Evolutionary conservation across 2,113 vertebrate species (phyloP).

Genomic region (Platycercus adscitus): DNA sequence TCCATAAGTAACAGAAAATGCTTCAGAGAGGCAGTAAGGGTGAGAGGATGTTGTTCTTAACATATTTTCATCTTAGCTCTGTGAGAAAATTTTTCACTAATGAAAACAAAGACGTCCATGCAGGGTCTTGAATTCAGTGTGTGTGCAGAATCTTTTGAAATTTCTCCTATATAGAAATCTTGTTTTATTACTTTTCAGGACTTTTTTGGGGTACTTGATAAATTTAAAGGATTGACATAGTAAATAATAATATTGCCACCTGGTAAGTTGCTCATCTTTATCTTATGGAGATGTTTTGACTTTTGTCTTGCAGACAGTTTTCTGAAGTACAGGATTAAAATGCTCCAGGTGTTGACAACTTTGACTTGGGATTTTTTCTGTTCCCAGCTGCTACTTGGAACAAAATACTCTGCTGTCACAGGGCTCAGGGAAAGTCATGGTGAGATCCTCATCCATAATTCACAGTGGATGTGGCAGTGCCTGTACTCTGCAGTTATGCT

Average conservation of each 20-base stretch:
- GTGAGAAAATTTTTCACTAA: background rate
- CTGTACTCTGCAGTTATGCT: accelerated
- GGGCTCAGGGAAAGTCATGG: background rate
- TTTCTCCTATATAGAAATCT: background rate
- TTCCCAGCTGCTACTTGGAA: background rate
- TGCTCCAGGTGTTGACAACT: background rate
- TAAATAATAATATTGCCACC: background rate
- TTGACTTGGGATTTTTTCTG: background rate
- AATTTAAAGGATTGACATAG: background rate
- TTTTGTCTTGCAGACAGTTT: background rate
- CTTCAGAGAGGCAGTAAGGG: background rate
- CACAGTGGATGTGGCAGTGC: background rate
- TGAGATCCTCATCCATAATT: background rate
- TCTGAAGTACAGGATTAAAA: background rate
- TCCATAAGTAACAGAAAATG: background rate
- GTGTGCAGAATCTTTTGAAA: background rate
- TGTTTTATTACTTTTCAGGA: background rate
- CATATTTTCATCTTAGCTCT: background rate
- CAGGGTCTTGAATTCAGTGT: background rate
- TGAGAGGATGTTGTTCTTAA: background rate
- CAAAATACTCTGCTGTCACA: background rate
- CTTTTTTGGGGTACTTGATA: background rate
- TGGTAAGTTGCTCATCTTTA: background rate
- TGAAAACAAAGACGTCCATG: background rate
- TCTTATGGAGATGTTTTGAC: background rate